Base-by-base conservation (phyloP, 2,797 vertebrate genomes). In the Graptemys geographica region DNA sequence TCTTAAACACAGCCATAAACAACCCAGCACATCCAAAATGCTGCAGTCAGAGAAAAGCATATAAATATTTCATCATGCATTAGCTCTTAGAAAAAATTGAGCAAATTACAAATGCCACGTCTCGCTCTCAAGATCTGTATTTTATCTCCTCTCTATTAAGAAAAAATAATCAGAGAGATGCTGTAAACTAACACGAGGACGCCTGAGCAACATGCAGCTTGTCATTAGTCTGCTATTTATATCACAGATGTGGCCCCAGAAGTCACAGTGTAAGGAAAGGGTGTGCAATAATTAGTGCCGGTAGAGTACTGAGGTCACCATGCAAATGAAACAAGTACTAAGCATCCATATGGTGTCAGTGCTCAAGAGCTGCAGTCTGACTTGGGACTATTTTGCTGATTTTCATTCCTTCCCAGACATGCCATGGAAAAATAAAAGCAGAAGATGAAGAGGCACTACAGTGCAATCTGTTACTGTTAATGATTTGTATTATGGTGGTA, bases 221-320 rank as follows among this genome's bases (percentile, higher is more conserved):
- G 95, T 97, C 97, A 98, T 97, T 98, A 98, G 90, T 89, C 88
- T 95, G 93, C 97, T 98, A 97, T 97, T 98, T 97, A 97, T 98
- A 98, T 96, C 96, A 84, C 92, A 93, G 84, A 65, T 94, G 93
- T 41, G 92, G 93, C 95, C 96, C 94, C 96, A 95, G 94, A 97
- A 97, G 96, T 95, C 97, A 95, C 93, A 92, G 95, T 93, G 95
- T 92, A 97, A 97, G 93, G 96, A 95, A 96, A 94, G 93, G 96
- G 90, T 96, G 94, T 96, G 95, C 96, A 97, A 96, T 97, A 98
- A 98, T 98, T 98, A 97, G 96, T 91, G 94, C 94, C 89, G 65
- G 95, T 94, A 98, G 95, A 96, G 84, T 97, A 93, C 82, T 59
- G 92, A 96, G 97, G 97, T 97, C 94, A 96, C 93, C 4, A 18